Evolutionary conservation across 2,888 invertebrate species (phyloP).

Genomic region (Rotaria socialis): DNA sequence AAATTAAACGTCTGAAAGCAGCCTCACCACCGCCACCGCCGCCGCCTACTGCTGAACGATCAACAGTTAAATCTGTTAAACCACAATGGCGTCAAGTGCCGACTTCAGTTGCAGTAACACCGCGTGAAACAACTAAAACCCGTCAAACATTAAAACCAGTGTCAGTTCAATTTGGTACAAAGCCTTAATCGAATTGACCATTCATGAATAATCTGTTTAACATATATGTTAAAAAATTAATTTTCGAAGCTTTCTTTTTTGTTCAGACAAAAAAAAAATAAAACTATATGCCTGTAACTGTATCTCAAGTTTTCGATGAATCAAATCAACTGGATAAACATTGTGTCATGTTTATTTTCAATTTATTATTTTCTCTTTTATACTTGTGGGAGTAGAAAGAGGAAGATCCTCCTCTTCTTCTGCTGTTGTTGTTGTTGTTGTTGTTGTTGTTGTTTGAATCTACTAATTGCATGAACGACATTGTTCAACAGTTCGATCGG

Average conservation of each 20-base stretch:
- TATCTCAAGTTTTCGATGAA: neutral
- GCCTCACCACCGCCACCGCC: neutral
- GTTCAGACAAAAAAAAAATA: neutral
- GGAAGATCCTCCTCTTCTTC: no score
- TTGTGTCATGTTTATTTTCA: neutral
- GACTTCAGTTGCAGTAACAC: neutral
- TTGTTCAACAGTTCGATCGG: neutral
- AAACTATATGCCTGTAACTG: neutral
- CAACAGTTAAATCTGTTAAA: neutral
- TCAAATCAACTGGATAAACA: neutral
- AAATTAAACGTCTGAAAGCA: neutral
- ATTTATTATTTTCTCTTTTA: neutral
- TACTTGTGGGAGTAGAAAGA: neutral
- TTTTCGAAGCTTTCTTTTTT: neutral
- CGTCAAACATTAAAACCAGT: slow-evolving; percentile 30
- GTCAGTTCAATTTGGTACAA: neutral
- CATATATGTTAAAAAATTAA: no score
- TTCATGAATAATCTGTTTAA: neutral
- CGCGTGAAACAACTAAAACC: neutral
- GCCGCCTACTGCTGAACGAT: neutral
- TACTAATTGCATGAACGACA: neutral
- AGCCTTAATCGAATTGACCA: neutral
- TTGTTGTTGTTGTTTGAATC: neutral
- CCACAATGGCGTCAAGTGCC: neutral
- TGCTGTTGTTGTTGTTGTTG: neutral